Percentiles rank a stretch among this genome's conserved stretches.
Conservation (phyloP, 2,888 invertebrate genomes). For the Tenodera sinensis region DNA sequence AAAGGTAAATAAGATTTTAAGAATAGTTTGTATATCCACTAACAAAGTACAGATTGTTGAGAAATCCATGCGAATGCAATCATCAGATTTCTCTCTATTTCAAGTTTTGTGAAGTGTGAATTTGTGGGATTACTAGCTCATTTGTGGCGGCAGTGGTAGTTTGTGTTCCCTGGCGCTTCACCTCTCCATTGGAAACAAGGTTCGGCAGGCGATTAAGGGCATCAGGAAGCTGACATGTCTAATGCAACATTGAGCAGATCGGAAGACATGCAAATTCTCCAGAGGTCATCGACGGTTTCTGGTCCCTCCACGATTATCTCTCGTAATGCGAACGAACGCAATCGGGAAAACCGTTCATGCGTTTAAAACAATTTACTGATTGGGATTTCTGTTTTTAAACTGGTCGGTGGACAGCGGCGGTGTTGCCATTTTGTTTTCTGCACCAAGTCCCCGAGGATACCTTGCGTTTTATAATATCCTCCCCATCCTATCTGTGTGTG, state of each 20-base stretch:
- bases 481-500: not conserved
- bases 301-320: not conserved
- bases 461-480: conserved; percentile 3
- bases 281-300: not conserved
- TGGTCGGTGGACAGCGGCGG: too few relatives aligned
- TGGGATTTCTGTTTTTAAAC: not conserved
- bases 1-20: too few relatives aligned
- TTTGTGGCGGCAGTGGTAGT: too few relatives aligned
- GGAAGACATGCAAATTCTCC: not conserved
- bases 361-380: not conserved
- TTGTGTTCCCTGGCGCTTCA: too few relatives aligned
- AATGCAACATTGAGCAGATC: not conserved
- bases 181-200: not conserved
- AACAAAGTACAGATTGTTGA: too few relatives aligned
- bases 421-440: not conserved
- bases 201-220: not conserved
- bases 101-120: too few relatives aligned
- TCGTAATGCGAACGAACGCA: not conserved
- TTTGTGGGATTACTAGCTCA: too few relatives aligned
- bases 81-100: too few relatives aligned
- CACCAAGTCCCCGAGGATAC: not conserved
- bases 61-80: too few relatives aligned
- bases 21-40: too few relatives aligned
- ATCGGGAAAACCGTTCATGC: not conserved
- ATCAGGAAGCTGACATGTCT: not conserved